These are phyloP conservation scores for Oscheius myriophilus DNA, from an alignment of 2,888 invertebrate genomes.

Conservation along the genomic window DNA sequence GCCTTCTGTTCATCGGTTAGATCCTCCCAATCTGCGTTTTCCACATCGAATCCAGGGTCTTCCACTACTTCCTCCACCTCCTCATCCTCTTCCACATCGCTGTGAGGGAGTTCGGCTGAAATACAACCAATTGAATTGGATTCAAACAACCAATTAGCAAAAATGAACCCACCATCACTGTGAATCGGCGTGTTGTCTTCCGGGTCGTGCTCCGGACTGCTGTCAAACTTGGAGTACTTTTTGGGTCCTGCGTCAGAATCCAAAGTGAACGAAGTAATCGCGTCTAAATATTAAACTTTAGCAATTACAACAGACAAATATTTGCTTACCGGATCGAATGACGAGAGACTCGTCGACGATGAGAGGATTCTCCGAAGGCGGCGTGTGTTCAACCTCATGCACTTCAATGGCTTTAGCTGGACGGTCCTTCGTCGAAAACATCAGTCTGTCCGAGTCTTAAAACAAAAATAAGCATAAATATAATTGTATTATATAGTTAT, in stretches of 20 bases:
- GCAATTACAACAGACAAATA: too few species aligned
- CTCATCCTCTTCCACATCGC: slow-evolving; percentile 25
- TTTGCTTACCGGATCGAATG: neutral
- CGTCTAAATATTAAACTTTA: neutral
- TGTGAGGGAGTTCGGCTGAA: slow-evolving; percentile 19
- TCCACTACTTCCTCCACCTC: slow-evolving; percentile 30
- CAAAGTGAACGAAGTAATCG: slow-evolving; percentile 33
- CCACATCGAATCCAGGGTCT: slow-evolving; percentile 31
- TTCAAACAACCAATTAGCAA: neutral
- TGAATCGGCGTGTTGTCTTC: slow-evolving; percentile 26
- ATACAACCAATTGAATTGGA: neutral
- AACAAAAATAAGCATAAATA: too few species aligned
- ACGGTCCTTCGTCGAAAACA: neutral
- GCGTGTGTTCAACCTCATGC: slow-evolving; percentile 20
- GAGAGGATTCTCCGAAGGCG: neutral
- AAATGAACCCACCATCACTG: slow-evolving; percentile 16
- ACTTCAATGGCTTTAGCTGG: slow-evolving; percentile 19
- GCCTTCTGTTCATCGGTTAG: slow-evolving; percentile 61
- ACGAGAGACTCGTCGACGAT: slow-evolving; percentile 26
- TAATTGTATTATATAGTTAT: too few species aligned
- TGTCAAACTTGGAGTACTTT: slow-evolving; percentile 59
- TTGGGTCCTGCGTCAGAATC: slow-evolving; percentile 42
- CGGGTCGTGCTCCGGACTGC: slow-evolving; percentile 48
- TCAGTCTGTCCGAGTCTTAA: neutral
- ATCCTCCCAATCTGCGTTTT: slow-evolving; percentile 52